Conservation (phyloP, 2,113 vertebrate species). For the Zapus hudsonius region DNA sequence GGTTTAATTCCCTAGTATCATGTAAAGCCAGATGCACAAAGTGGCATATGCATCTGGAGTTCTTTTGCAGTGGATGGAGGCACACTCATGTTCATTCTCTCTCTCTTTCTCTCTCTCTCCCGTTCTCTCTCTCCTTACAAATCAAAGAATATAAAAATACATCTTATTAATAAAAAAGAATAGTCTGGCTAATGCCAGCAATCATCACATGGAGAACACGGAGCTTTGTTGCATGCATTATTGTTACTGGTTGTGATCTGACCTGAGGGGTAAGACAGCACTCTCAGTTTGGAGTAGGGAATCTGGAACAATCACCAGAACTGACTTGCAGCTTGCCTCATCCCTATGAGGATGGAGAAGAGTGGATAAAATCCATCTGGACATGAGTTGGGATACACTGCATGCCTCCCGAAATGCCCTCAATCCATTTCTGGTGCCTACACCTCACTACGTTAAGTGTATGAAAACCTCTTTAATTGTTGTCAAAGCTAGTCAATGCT, state of each 20-base stretch:
- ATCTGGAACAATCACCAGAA: background rate
- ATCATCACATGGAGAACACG: background rate
- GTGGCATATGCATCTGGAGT: no score
- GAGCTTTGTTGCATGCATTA: background rate
- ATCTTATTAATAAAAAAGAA: no score
- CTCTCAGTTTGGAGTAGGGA: background rate
- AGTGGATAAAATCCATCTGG: background rate
- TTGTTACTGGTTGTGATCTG: background rate
- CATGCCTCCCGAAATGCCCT: background rate
- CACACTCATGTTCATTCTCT: no score
- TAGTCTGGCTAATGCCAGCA: background rate
- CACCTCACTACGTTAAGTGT: background rate
- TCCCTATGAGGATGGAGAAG: background rate
- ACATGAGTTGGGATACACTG: background rate
- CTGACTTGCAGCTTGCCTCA: background rate
- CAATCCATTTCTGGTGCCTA: background rate
- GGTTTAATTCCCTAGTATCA: no score
- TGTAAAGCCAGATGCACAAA: no score
- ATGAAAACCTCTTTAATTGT: background rate
- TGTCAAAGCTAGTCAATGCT: background rate
- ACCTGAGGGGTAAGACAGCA: background rate
- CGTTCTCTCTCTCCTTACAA: no score
- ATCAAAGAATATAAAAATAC: no score
- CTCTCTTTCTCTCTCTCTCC: no score
- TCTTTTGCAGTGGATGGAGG: no score